Percentiles rank a stretch among this genome's conserved stretches.
These are phyloP conservation scores for Spongilla lacustris DNA, from an alignment of 37 sponge, comb jelly and placozoan species.

Conservation along the genomic window DNA sequence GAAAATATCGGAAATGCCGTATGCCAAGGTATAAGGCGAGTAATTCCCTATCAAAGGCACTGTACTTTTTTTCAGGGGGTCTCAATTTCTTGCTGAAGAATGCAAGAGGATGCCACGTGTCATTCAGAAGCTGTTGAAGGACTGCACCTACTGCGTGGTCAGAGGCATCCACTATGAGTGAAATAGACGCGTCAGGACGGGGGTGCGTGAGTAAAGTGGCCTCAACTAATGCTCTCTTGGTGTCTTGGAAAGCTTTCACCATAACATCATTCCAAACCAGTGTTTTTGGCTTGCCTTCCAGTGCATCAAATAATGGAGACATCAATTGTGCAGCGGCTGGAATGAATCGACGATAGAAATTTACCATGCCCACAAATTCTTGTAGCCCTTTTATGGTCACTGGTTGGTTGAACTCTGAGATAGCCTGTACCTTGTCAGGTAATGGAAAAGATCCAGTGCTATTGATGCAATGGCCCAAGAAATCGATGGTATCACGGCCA, in stretches of 20 bases:
- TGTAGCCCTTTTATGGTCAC: conserved; percentile 20
- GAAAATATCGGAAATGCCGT: conserved; percentile 40
- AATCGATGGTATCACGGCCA: conserved; percentile 17
- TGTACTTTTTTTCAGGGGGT: conserved; percentile 36
- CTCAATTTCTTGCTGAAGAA: conserved; percentile 42
- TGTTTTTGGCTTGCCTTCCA: conserved; percentile 24
- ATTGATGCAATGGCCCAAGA: conserved; percentile 40
- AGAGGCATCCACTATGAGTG: conserved; percentile 34
- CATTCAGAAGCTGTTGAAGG: conserved; percentile 26
- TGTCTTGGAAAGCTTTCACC: conserved; percentile 30
- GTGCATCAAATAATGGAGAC: conserved; percentile 37
- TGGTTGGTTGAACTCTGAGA: conserved; percentile 24
- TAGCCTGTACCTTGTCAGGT: conserved; percentile 37
- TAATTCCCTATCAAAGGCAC: conserved; percentile 50
- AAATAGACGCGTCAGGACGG: conserved; percentile 15
- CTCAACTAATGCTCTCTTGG: conserved; percentile 34
- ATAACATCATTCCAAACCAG: conserved; percentile 18
- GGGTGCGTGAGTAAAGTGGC: conserved; percentile 22
- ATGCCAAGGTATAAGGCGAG: conserved; percentile 39
- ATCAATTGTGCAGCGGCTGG: conserved; percentile 26
- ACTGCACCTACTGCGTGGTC: conserved; percentile 31
- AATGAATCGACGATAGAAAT: conserved; percentile 33
- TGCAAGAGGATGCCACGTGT: conserved; percentile 24
- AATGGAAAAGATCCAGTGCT: conserved; percentile 13
- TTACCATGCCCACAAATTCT: conserved; percentile 40